These are phyloP conservation scores for Plestiodon gilberti DNA, from an alignment of 2,113 vertebrate genomes.

Conservation along the genomic window DNA sequence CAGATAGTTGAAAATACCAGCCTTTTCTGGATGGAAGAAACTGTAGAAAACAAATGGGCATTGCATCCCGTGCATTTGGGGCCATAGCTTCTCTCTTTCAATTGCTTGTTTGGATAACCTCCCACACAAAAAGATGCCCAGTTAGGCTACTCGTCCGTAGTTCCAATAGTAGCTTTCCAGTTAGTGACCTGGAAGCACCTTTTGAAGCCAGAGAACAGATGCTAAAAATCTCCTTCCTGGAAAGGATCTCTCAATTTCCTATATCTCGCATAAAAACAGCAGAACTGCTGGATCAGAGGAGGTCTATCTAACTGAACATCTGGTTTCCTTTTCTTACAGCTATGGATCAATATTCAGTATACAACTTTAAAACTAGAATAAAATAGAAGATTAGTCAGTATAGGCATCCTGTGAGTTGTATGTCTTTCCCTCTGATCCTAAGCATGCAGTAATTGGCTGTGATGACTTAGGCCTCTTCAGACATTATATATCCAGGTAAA, in stretches of 20 bases:
- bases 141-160: too few relatives aligned
- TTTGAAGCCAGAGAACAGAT: not conserved
- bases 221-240: not conserved
- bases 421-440: not conserved
- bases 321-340: not conserved
- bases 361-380: not conserved
- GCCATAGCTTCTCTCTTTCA: too few relatives aligned
- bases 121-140: too few relatives aligned
- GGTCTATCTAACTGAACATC: not conserved
- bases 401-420: not conserved
- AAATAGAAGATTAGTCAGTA: not conserved
- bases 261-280: not conserved
- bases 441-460: not conserved
- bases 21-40: not conserved
- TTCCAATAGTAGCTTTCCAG: too few relatives aligned
- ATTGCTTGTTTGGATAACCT: not conserved
- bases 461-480: not conserved
- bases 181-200: too few relatives aligned
- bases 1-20: not conserved
- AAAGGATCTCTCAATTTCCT: not conserved
- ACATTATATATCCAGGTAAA: too few relatives aligned
- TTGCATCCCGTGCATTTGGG: not conserved
- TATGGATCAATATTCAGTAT: not conserved
- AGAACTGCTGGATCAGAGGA: not conserved
- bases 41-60: not conserved